Percentiles rank a stretch among this genome's conserved stretches.
Conservation (phyloP, 2,797 vertebrate species). For the Gallinago solitaria region DNA sequence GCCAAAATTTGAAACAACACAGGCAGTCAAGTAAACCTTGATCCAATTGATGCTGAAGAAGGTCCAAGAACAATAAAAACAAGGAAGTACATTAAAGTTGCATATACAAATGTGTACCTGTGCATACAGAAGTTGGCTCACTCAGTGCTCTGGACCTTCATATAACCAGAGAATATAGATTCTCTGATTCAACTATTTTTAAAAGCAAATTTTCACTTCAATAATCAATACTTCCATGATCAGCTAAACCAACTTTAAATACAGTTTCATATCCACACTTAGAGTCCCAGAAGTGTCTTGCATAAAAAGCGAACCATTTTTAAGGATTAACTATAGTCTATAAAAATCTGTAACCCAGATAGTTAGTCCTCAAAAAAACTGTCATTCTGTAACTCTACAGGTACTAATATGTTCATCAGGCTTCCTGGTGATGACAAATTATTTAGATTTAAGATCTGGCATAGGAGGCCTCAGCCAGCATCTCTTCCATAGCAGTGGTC, state of each 20-base stretch:
- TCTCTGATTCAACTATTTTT: background rate
- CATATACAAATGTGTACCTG: rapidly evolving
- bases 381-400: background rate
- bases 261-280: background rate
- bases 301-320: background rate
- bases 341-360: background rate
- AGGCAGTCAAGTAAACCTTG: background rate
- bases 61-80: background rate
- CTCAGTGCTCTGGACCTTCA: background rate
- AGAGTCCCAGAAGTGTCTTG: background rate
- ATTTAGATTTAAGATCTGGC: background rate
- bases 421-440: background rate
- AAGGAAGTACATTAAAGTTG: background rate
- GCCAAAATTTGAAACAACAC: background rate
- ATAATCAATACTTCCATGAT: background rate
- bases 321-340: background rate
- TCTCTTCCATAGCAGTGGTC: background rate
- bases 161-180: background rate
- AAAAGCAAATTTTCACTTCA: background rate
- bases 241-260: background rate
- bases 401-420: background rate
- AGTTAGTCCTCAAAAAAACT: background rate
- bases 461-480: background rate
- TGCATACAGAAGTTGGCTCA: rapidly evolving
- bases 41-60: background rate